Conservation (phyloP, 2,797 vertebrate species). For the Furcifer pardalis region DNA sequence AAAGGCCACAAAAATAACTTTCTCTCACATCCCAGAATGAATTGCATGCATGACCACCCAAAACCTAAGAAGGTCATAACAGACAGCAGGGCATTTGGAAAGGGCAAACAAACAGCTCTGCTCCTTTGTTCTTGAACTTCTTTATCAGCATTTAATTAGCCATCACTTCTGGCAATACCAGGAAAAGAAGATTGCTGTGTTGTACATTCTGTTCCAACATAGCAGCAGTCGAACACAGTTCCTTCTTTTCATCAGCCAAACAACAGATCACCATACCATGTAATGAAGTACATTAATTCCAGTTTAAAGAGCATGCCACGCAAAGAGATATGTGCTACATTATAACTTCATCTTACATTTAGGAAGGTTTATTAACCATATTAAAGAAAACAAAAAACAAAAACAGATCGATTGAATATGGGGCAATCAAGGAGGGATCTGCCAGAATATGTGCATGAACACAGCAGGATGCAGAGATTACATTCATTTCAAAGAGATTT, state of each 20-base stretch:
- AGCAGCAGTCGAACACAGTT: conserved; percentile 57
- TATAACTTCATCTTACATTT: not conserved
- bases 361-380: not conserved
- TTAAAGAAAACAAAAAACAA: not conserved
- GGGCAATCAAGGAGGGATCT: not conserved
- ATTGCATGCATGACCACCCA: conserved; percentile 65
- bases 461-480: not conserved
- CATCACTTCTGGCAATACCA: conserved; percentile 53
- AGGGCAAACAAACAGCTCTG: conserved; percentile 73
- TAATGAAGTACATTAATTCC: conserved; percentile 30
- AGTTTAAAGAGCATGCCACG: not conserved
- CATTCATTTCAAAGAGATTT: not conserved
- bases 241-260: conserved; percentile 51
- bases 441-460: no score
- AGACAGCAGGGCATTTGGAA: conserved; percentile 67
- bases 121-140: conserved; percentile 70
- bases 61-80: conserved; percentile 65
- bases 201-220: conserved; percentile 68
- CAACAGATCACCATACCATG: conserved; percentile 54
- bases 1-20: conserved; percentile 60
- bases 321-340: not conserved
- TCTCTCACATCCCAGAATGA: conserved; percentile 57
- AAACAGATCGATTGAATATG: not conserved
- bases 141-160: conserved; percentile 73
- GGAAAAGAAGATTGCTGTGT: conserved; percentile 52